These are phyloP conservation scores for Drosophila affinis DNA, from an alignment of 2,888 invertebrate species.

Conservation along the genomic window DNA sequence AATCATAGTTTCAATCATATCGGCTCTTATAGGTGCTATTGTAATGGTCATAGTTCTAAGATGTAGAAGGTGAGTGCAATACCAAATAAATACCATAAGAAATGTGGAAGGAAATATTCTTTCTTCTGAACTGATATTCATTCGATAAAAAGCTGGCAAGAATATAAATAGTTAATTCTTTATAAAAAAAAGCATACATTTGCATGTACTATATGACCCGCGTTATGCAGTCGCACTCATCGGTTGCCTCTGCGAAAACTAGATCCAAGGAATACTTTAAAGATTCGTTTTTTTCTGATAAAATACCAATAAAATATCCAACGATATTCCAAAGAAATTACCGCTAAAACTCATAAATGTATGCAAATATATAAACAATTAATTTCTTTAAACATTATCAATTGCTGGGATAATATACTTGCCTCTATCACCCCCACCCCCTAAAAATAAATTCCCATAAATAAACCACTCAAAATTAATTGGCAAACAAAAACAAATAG, in stretches of 20 bases:
- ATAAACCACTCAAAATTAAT: conserved; percentile 74
- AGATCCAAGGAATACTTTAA: too few species aligned
- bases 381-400: conserved; percentile 23
- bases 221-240: too few species aligned
- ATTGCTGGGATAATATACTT: conserved; percentile 27
- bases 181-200: too few species aligned
- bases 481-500: conserved; percentile 46
- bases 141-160: neutral
- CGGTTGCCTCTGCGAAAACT: too few species aligned
- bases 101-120: neutral
- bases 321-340: neutral
- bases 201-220: too few species aligned
- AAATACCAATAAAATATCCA: neutral
- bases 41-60: conserved; percentile 89
- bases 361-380: neutral
- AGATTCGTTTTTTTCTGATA: too few species aligned
- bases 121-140: too few species aligned
- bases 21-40: conserved; percentile 89
- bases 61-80: conserved; percentile 85
- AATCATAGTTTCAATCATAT: conserved; percentile 89
- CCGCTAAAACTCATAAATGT: neutral
- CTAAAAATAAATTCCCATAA: conserved; percentile 21
- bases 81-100: neutral
- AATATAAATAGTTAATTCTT: too few species aligned
- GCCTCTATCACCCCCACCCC: conserved; percentile 5